Evolutionary conservation across 2,113 vertebrate species (phyloP), one percentile per base, ranked within the genome.

Genomic region (Regulus satrapa): DNA sequence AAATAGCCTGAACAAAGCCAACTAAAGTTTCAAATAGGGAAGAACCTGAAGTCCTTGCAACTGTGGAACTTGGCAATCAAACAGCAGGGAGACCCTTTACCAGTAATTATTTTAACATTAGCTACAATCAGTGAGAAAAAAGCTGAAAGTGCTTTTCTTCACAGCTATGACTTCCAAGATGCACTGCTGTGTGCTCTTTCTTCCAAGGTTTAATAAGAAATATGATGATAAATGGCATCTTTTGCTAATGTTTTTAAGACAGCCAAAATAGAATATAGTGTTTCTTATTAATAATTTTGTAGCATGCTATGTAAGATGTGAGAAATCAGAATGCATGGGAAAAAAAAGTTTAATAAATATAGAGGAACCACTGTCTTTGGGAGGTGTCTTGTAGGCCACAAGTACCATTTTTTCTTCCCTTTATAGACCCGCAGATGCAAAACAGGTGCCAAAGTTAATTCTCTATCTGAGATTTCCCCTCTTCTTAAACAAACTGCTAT

Each of bases 31-130:
- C 56, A 90, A 45, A 66, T 25, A 62, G 11, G 24, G 94, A 94
- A 92, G 80, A 92, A 92, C 69, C 84, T 81, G 77, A 96, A 97
- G 86, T 79, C 48, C 45, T 46, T 72, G 46, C 24, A 77, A 92
- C 38, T 73, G 40, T 85, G 72, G 41, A 95, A 97, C 81, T 78
- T 96, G 71, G 40, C 93, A 92, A 89, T 95, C 95, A 96, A 97
- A 94, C 78, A 88, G 91, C 75, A 94, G 91, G 91, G 72, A 96
- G 48, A 92, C 71, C 51, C 94, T 97, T 69, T 93, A 95, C 88
- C 63, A 95, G 86, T 95, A 96, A 97, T 98, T 97, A 97, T 97
- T 97, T 97, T 96, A 97, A 95, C 93, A 90, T 97, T 97, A 97
- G 68, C 91, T 61, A 92, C 77, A 94, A 96, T 97, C 88, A 93